Conservation (phyloP, 2,888 invertebrate species). For the Dione juno region DNA sequence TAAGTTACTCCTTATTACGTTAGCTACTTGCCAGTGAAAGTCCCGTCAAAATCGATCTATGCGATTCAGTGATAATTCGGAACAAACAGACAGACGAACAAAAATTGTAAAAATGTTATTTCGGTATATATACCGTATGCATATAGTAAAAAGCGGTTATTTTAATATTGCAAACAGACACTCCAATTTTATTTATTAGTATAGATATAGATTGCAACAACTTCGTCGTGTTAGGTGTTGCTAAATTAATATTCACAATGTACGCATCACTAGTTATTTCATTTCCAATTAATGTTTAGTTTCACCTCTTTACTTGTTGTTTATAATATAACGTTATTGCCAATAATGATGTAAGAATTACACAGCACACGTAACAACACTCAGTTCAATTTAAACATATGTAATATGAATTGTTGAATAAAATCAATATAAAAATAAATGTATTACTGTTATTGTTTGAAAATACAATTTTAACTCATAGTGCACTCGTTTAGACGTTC, state of each 20-base stretch:
- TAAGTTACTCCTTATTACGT: no score
- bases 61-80: no score
- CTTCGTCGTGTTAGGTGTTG: neutral
- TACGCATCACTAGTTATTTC: neutral
- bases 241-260: neutral
- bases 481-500: slow-evolving; percentile 19
- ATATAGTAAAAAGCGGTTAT: no score
- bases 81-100: no score
- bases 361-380: neutral
- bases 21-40: no score
- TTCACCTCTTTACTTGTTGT: neutral
- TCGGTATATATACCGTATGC: no score
- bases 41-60: no score
- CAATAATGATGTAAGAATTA: neutral
- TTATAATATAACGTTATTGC: neutral
- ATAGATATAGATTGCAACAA: no score
- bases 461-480: neutral
- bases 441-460: neutral
- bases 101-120: neutral
- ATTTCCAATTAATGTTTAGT: neutral
- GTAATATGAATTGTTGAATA: neutral
- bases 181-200: no score
- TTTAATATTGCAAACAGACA: no score
- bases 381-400: neutral
- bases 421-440: neutral